These are phyloP conservation scores for Tonatia bakeri DNA, from an alignment of 2,113 vertebrate genomes.

Conservation along the genomic window DNA sequence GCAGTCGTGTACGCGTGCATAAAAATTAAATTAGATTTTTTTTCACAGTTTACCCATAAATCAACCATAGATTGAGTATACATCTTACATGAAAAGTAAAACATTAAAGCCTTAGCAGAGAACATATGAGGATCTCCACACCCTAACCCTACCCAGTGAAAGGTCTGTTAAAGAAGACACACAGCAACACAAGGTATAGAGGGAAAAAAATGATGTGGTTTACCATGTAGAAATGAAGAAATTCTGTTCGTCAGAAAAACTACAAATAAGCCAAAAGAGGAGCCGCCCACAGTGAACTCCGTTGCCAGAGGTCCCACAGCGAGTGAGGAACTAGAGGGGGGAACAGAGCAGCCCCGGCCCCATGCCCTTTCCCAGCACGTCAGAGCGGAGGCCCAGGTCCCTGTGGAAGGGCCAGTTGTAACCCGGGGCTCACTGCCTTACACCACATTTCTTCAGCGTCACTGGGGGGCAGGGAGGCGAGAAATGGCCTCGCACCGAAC, in stretches of 20 bases:
- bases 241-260: background rate
- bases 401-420: background rate
- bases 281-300: background rate
- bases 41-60: background rate
- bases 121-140: background rate
- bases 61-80: background rate
- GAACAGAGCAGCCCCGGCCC: too few relatives aligned
- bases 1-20: fast-evolving
- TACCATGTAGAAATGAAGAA: background rate
- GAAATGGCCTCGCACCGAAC: background rate
- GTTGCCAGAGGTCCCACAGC: too few relatives aligned
- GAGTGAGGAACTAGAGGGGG: background rate
- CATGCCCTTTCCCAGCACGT: fast-evolving
- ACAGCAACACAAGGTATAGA: background rate
- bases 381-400: fast-evolving
- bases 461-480: fast-evolving
- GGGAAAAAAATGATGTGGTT: background rate
- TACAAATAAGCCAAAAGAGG: background rate
- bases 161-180: background rate
- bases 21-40: background rate
- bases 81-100: background rate
- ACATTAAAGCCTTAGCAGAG: background rate
- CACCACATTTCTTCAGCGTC: fast-evolving
- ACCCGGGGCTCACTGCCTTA: fast-evolving
- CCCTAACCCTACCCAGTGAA: background rate